Evolutionary conservation across 2,797 vertebrate genomes (phyloP).

Genomic region (Dendrocincla fuliginosa): DNA sequence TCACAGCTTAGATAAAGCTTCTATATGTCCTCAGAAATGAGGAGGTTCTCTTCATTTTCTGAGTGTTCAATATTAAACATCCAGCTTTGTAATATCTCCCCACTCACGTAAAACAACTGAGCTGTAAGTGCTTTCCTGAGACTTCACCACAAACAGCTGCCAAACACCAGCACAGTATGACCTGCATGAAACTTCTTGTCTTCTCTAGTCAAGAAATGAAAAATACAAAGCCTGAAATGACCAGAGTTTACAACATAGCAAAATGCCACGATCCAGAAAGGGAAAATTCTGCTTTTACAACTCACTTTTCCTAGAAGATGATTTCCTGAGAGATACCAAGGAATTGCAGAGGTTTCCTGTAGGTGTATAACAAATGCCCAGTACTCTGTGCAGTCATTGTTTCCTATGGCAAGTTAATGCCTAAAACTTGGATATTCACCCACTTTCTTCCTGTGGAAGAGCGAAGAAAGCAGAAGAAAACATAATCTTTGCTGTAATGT

Average conservation of each 20-base stretch:
- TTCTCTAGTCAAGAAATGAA: background rate
- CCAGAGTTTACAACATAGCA: background rate
- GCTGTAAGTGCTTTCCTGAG: background rate
- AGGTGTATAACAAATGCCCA: too few relatives aligned
- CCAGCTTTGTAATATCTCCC: background rate
- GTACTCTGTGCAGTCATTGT: too few relatives aligned
- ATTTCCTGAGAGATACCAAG: background rate
- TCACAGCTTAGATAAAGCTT: too few relatives aligned
- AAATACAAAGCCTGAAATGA: background rate
- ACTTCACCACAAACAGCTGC: background rate
- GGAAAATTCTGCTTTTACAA: background rate
- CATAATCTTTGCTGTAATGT: background rate
- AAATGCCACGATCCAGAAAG: accelerated
- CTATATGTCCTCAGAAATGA: background rate
- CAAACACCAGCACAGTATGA: background rate
- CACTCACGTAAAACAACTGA: background rate
- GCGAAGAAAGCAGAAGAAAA: background rate
- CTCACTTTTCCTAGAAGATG: background rate
- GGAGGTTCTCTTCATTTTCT: background rate
- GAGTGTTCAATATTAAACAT: background rate
- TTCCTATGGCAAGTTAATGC: too few relatives aligned
- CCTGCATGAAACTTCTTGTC: background rate
- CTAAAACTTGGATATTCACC: background rate
- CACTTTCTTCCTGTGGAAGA: background rate
- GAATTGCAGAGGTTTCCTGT: background rate